These are phyloP conservation scores for Sarcophaga carnaria DNA, from an alignment of 2,888 invertebrate species.

Conservation along the genomic window DNA sequence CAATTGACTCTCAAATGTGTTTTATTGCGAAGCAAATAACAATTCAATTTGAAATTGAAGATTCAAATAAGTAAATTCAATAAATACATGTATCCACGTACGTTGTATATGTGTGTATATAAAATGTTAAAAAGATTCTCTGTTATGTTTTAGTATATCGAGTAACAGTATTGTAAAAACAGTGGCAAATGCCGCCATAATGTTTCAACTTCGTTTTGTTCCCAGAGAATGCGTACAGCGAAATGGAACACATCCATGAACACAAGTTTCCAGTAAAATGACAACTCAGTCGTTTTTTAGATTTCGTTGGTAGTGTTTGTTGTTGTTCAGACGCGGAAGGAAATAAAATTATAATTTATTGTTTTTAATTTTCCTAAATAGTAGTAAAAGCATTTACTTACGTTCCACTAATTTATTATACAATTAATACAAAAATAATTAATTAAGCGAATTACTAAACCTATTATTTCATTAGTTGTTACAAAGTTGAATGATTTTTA, in stretches of 20 bases:
- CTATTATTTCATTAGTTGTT: conserved; percentile 18
- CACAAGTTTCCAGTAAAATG: conserved; percentile 35
- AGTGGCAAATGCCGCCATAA: conserved; percentile 63
- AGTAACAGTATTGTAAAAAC: conserved; percentile 44
- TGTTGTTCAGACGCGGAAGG: conserved; percentile 6
- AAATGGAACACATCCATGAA: conserved; percentile 54
- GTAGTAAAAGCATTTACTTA: conserved; percentile 52
- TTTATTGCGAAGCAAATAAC: too few species aligned
- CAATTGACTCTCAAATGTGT: too few species aligned
- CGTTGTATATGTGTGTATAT: background rate
- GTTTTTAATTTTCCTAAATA: conserved; percentile 41
- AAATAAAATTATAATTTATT: conserved; percentile 49
- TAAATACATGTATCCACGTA: too few species aligned
- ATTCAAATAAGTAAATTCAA: too few species aligned
- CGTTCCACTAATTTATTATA: conserved; percentile 31
- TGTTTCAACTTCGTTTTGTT: conserved; percentile 58
- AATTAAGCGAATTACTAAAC: too few species aligned
- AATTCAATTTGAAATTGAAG: too few species aligned
- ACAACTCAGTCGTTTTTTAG: conserved; percentile 62
- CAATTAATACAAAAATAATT: conserved; percentile 11
- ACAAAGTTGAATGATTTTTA: background rate
- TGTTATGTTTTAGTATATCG: conserved; percentile 10
- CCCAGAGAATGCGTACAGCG: background rate
- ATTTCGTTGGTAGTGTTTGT: conserved; percentile 58
- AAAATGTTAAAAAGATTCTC: background rate